Evolutionary conservation across 2,888 invertebrate genomes (phyloP).

Genomic region (Ariolimax columbianus): DNA sequence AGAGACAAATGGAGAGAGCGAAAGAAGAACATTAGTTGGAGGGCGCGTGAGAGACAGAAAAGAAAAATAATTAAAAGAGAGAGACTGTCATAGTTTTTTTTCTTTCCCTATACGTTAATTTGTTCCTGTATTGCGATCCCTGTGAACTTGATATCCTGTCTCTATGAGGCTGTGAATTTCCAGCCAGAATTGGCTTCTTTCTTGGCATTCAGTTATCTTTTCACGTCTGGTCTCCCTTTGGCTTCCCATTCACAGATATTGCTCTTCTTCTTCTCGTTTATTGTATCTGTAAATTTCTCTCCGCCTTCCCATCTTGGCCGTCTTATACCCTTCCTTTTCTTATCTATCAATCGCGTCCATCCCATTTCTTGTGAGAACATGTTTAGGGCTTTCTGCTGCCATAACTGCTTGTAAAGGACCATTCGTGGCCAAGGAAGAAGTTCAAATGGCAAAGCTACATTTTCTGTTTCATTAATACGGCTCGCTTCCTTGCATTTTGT

Average conservation of each 20-base stretch:
- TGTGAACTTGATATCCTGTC: neutral
- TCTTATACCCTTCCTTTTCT: neutral
- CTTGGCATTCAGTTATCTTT: neutral
- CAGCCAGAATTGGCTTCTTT: neutral
- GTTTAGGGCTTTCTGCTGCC: slow-evolving; percentile 7
- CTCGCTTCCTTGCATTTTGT: slow-evolving; percentile 9
- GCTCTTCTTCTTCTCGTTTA: slow-evolving; percentile 14
- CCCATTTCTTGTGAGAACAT: slow-evolving; percentile 6
- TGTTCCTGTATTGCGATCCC: neutral
- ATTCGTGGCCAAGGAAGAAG: neutral
- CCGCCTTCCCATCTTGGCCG: neutral
- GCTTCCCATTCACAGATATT: neutral
- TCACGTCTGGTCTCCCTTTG: neutral
- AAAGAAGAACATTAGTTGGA: neutral
- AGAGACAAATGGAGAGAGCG: neutral
- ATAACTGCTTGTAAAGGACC: neutral
- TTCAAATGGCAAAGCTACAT: slow-evolving; percentile 43
- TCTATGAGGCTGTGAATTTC: neutral
- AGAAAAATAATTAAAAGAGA: neutral
- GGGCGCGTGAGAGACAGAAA: neutral
- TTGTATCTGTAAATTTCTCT: slow-evolving; percentile 22
- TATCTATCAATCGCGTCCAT: slow-evolving; percentile 6
- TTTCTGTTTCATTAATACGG: slow-evolving; percentile 33
- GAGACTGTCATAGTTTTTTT: neutral
- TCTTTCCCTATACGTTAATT: neutral